Conservation (phyloP, 1,140 invertebrate genomes). For the Polyergus mexicanus region DNA sequence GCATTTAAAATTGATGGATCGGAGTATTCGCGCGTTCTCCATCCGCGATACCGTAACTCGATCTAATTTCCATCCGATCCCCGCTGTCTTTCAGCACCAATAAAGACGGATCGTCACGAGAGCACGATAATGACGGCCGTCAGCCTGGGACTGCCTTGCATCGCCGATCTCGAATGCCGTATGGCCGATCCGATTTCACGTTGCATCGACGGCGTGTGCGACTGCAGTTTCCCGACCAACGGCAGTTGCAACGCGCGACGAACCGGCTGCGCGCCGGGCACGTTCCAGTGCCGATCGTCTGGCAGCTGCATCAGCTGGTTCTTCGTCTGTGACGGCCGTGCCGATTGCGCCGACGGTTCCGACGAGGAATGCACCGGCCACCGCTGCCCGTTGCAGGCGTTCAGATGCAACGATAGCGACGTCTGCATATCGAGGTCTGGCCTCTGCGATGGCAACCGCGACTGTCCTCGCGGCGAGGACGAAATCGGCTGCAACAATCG, state of each 20-base stretch:
- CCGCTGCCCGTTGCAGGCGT: conserved; percentile 88
- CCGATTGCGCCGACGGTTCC: conserved; percentile 94
- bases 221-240: conserved; percentile 89
- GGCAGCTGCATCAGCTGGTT: conserved; percentile 96
- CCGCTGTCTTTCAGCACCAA: conserved; percentile 30
- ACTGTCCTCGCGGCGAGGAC: conserved; percentile 94
- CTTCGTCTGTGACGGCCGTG: conserved; percentile 97
- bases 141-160: conserved; percentile 92
- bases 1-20: background rate
- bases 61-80: background rate
- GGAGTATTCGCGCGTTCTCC: background rate
- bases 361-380: conserved; percentile 91
- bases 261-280: conserved; percentile 93
- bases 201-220: conserved; percentile 93
- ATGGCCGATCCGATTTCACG: conserved; percentile 92
- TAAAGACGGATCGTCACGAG: conserved; percentile 84
- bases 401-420: conserved; percentile 87
- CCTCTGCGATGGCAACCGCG: conserved; percentile 92
- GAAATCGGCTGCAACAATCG: conserved; percentile 91
- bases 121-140: conserved; percentile 88
- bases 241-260: conserved; percentile 90
- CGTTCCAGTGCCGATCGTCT: conserved; percentile 93
- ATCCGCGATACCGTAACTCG: background rate
- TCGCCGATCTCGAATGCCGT: conserved; percentile 92
- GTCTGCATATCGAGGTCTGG: conserved; percentile 91